Evolutionary conservation across 2,113 vertebrate genomes (phyloP).

Genomic region (Neopipo cinnamomea): DNA sequence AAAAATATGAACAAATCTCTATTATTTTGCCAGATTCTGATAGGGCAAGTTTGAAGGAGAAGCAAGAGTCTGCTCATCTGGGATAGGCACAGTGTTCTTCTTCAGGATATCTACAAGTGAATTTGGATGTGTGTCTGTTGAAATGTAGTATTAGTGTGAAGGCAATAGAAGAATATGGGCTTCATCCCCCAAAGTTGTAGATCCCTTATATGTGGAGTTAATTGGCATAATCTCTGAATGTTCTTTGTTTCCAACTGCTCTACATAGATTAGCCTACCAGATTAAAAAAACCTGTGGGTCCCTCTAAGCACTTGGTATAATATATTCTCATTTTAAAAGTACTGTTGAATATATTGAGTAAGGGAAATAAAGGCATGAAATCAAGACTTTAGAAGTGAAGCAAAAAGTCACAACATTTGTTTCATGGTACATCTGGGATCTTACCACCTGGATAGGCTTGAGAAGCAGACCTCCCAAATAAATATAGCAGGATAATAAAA

Average conservation of each 20-base stretch:
- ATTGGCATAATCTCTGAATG: neutral
- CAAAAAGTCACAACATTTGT: neutral
- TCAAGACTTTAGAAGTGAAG: neutral
- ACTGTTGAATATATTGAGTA: neutral
- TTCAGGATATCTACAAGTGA: neutral
- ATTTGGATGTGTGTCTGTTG: neutral
- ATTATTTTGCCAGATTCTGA: neutral
- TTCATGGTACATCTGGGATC: slow-evolving; percentile 7
- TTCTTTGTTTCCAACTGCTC: neutral
- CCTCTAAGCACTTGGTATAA: neutral
- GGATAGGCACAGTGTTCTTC: neutral
- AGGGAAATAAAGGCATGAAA: slow-evolving; percentile 7
- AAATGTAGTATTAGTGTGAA: neutral
- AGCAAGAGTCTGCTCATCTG: neutral
- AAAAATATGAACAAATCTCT: neutral
- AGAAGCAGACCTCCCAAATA: slow-evolving; percentile 29
- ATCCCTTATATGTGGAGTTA: neutral
- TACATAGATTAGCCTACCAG: neutral
- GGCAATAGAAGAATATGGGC: neutral
- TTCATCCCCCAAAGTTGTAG: neutral
- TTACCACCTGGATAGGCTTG: neutral
- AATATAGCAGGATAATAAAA: slow-evolving; percentile 40
- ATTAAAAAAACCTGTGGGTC: neutral
- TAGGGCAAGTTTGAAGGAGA: neutral
- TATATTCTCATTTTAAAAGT: slow-evolving; percentile 6